Evolutionary conservation across 2,888 invertebrate species (phyloP), one percentile per base, ranked within the genome.

Genomic region (Tachina fera): DNA sequence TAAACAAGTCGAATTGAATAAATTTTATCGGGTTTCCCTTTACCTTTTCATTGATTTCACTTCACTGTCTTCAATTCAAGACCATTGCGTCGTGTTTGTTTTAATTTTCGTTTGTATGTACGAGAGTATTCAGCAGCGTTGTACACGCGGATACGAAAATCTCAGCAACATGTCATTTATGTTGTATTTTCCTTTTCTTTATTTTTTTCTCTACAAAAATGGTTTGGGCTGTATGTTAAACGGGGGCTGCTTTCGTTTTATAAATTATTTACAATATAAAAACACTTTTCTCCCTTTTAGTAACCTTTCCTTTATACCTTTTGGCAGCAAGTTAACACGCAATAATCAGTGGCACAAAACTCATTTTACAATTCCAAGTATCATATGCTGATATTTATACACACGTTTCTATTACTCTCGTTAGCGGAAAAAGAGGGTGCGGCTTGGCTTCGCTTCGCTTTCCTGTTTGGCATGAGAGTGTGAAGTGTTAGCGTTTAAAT

Each of bases 321-420:
- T 67, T 83, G 79, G 83, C 86, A 67, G 76, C 63, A 86, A 83
- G 86, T 86, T 86, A 86, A 80, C 86, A 86, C 86, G 79, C 86
- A 86, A 86, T 83, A 83, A 80, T 80, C 63, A 75, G 19, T 82
- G 83, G 83, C 58, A 74, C 31, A 74, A 67, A 78, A 72, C 68
- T 68, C 45, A 81, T 81, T 81, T 68, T 70, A 53, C 71, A 67
- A 74, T 56, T 60, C 47, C 41, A 53, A 68, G 45, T 78, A 72
- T 78, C 72, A 74, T 74, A 72, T 78, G 72, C 72, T 74, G 67
- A 22, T 67, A 56, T 56, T 72, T 76, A 47, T 49, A 56, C 61
- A 70, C 43, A 67, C 60, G 60, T 78, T 78, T 68, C 51, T 45
- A 67, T 67, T 72, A 41, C 16, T 43, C 49, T 13, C 56, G 16